Conservation (phyloP, 2,113 vertebrate genomes). For the Lates calcarifer region DNA sequence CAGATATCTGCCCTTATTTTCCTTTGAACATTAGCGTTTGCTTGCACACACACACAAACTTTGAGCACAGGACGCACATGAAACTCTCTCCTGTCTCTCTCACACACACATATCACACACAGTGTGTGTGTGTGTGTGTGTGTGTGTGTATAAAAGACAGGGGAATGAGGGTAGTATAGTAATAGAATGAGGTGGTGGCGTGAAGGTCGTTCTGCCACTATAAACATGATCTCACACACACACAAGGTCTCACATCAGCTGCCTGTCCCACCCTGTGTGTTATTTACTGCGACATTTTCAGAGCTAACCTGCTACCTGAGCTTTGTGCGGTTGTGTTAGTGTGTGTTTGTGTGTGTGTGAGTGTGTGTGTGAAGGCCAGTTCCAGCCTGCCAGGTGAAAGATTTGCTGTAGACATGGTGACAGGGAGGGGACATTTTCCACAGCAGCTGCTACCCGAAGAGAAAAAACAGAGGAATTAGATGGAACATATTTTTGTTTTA, state of each 20-base stretch:
- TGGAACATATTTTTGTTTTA: no score
- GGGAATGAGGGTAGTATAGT: constrained; percentile 40
- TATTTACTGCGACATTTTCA: constrained; percentile 67
- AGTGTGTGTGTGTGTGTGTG: neutral
- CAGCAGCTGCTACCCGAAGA: constrained; percentile 29
- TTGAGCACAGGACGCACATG: neutral
- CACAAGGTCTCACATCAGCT: constrained; percentile 55
- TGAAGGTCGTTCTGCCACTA: constrained; percentile 70
- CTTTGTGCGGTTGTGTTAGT: constrained; percentile 6
- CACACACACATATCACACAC: neutral
- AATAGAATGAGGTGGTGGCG: constrained; percentile 56
- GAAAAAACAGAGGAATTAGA: neutral
- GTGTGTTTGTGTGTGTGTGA: constrained; percentile 4
- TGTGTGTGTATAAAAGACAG: constrained; percentile 24
- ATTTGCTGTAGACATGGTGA: constrained; percentile 57
- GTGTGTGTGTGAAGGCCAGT: constrained; percentile 51
- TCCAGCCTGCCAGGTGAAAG: constrained; percentile 51
- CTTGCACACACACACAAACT: neutral
- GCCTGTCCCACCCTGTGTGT: constrained; percentile 39
- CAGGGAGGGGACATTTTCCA: constrained; percentile 10
- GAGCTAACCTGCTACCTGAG: constrained; percentile 47
- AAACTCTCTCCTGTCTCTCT: neutral
- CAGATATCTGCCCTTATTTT: constrained; percentile 1
- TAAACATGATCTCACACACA: constrained; percentile 44
- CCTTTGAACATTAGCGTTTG: constrained; percentile 17